Evolutionary conservation across 2,113 vertebrate species (phyloP), one percentile per base, ranked within the genome.

Genomic region (Labrus mixtus): DNA sequence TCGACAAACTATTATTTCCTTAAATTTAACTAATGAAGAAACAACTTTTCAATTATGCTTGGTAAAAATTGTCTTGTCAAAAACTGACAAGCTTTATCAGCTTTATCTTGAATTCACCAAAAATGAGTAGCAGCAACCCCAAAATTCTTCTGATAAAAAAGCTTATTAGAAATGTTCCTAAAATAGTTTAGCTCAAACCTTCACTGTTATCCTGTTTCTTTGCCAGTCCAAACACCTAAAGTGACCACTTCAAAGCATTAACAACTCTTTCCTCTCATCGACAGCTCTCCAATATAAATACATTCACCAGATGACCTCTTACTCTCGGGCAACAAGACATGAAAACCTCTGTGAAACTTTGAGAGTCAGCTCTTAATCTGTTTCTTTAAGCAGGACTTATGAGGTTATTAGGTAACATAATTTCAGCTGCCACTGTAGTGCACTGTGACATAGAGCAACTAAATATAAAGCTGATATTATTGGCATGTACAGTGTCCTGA

Each of bases 401-500:
- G 60, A 57, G 33, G 76, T 75, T 73, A 82, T 76, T 78, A 87
- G 65, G 73, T 54, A 85, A 76, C 85, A 87, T 89, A 37, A 90
- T 87, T 88, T 83, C 89, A 94, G 92, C 89, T 91, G 93, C 89
- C 87, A 79, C 84, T 86, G 58, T 74, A 83, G 85, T 46, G 78
- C 74, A 81, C 85, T 58, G 83, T 12, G 16, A 81, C 75, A 90
- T 68, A 85, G 59, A 69, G 66, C 19, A 66, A 68, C 93, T 94
- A 95, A 92, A 94, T 93, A 93, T 94, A 94, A 92, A 87, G 76
- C 82, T 84, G 89, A 90, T 82, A 93, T 92, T 85, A 89, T 83
- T 82, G 89, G 92, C 87, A 88, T 87, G 87, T 85, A 86, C 89
- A 83, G 73, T 80, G 81, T 64, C 83, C 76, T 50, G 75, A 83